phyloP scores from a whole-genome alignment of 2,888 invertebrate species.

The Oscheius sp. region DNA sequence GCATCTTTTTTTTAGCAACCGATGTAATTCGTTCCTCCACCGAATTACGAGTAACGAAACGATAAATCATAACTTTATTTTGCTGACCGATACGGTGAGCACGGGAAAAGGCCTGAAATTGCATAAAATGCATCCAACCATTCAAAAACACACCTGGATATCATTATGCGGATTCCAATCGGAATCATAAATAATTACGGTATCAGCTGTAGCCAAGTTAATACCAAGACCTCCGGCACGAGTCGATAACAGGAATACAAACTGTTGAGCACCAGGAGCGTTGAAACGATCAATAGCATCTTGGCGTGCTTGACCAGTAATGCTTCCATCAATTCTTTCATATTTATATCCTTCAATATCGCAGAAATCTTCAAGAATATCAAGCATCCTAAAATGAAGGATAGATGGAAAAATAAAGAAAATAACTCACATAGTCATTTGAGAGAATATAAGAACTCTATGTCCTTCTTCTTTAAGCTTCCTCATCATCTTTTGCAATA shows the following conservation, averaged over 20 bases:
- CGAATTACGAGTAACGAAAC: constrained; percentile 97
- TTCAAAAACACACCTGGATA: constrained; percentile 63
- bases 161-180: constrained; percentile 99
- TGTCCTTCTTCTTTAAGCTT: constrained; percentile 90
- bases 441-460: constrained; percentile 96
- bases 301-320: constrained; percentile 92
- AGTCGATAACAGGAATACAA: constrained; percentile 91
- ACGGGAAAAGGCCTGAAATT: constrained; percentile 82
- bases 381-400: constrained; percentile 84
- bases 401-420: background rate
- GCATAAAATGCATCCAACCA: background rate
- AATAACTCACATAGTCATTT: constrained; percentile 74
- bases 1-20: constrained; percentile 97
- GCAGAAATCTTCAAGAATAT: constrained; percentile 97
- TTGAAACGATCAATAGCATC: constrained; percentile 99
- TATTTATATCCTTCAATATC: constrained; percentile 97
- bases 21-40: constrained; percentile 99
- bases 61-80: constrained; percentile 88
- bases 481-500: constrained; percentile 91
- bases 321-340: constrained; percentile 97
- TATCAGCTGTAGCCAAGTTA: constrained; percentile 97
- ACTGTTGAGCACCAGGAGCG: constrained; percentile 93
- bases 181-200: constrained; percentile 98
- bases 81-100: constrained; percentile 99
- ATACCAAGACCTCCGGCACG: constrained; percentile 97